Conservation (phyloP, 2,113 vertebrate species). For the Stigmatopora nigra region DNA sequence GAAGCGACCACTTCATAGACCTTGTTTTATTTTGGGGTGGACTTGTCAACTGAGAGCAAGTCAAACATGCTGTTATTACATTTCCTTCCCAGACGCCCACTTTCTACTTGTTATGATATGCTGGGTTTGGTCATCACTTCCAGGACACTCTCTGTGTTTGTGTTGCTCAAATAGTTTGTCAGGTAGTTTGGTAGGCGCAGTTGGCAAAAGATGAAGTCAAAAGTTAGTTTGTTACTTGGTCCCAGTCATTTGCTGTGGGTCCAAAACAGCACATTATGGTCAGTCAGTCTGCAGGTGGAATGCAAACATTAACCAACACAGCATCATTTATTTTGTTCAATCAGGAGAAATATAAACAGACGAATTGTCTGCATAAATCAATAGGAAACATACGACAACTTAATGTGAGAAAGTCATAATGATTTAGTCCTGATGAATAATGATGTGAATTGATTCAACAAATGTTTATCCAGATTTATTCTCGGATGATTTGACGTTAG, state of each 20-base stretch:
- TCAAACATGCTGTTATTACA: slow-evolving; percentile 45
- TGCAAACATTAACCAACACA: slow-evolving; percentile 1
- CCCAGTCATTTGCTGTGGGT: slow-evolving; percentile 10
- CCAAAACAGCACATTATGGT: slow-evolving; percentile 5
- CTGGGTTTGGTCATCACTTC: slow-evolving; percentile 37
- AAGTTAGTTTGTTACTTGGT: slow-evolving; percentile 21
- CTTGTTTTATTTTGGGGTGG: slow-evolving; percentile 58
- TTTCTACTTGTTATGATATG: slow-evolving; percentile 31
- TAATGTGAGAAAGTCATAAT: slow-evolving; percentile 63
- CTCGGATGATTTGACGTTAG: background rate
- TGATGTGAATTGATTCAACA: too few relatives aligned
- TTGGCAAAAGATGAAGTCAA: slow-evolving; percentile 45
- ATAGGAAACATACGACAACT: slow-evolving; percentile 38
- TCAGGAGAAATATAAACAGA: slow-evolving; percentile 11
- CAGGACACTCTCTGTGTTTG: slow-evolving; percentile 35
- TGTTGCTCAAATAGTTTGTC: slow-evolving; percentile 28
- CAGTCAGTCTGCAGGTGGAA: slow-evolving; percentile 10
- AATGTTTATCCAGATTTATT: background rate
- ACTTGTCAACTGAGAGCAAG: slow-evolving; percentile 52
- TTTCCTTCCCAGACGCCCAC: slow-evolving; percentile 47
- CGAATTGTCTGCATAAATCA: slow-evolving; percentile 26
- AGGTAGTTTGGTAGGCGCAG: slow-evolving; percentile 19
- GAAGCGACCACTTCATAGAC: slow-evolving; percentile 53
- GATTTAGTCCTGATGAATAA: slow-evolving; percentile 71
- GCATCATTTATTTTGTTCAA: slow-evolving; percentile 1